Conservation (phyloP, 2,113 vertebrate species). For the Pavo muticus region DNA sequence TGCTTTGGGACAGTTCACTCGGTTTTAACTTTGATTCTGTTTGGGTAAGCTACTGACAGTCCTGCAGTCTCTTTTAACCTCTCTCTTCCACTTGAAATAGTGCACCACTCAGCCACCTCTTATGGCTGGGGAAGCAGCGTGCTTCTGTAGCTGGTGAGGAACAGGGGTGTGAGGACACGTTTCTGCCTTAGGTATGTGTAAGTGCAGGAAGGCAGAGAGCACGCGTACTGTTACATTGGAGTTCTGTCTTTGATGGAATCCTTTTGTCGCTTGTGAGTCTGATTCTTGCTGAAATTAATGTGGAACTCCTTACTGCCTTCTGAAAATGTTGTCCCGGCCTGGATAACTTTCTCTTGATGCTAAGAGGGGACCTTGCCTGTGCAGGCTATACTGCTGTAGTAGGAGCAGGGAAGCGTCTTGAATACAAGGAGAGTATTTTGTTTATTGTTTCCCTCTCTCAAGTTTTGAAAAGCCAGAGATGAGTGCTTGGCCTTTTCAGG, state of each 20-base stretch:
- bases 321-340: background rate
- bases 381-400: background rate
- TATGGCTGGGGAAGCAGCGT: background rate
- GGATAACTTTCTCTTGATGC: background rate
- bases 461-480: background rate
- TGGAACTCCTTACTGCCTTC: background rate
- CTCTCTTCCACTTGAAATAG: background rate
- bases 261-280: background rate
- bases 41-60: background rate
- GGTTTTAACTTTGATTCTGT: background rate
- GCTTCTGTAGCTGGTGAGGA: background rate
- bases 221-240: rapidly evolving
- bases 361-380: background rate
- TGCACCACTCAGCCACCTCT: background rate
- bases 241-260: background rate
- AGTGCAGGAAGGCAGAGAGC: background rate
- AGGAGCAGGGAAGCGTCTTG: background rate
- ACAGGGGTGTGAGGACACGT: rapidly evolving
- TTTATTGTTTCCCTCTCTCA: background rate
- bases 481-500: background rate
- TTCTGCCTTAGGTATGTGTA: rapidly evolving
- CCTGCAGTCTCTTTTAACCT: background rate
- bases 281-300: background rate
- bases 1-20: background rate
- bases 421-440: background rate